Evolutionary conservation across 2,888 invertebrate genomes (phyloP).

Genomic region (Nowickia ferox): DNA sequence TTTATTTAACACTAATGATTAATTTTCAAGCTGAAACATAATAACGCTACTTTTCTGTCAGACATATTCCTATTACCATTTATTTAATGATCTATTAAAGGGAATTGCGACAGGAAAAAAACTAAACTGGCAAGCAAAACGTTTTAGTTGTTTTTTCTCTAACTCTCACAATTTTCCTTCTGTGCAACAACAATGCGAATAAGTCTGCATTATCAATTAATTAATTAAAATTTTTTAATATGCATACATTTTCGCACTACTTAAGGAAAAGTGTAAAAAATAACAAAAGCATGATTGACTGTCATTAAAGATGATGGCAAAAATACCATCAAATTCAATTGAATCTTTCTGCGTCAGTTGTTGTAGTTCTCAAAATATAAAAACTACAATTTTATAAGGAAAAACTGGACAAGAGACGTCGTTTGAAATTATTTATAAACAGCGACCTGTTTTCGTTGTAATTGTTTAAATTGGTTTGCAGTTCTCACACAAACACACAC

Average conservation of each 20-base stretch:
- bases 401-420: neutral
- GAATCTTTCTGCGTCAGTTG: conserved; percentile 39
- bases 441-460: neutral
- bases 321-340: conserved; percentile 50
- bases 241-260: conserved; percentile 37
- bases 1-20: conserved; percentile 38
- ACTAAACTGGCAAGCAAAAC: conserved; percentile 5
- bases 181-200: conserved; percentile 12
- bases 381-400: neutral
- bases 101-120: neutral
- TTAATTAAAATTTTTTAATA: conserved; percentile 26
- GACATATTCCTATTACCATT: conserved; percentile 30
- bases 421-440: neutral
- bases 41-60: conserved; percentile 48
- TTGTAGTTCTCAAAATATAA: conserved; percentile 28
- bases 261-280: conserved; percentile 1
- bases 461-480: neutral
- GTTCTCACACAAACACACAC: neutral
- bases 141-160: neutral
- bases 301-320: conserved; percentile 14
- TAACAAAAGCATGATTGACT: neutral
- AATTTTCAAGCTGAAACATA: neutral
- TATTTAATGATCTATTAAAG: conserved; percentile 54
- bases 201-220: conserved; percentile 22
- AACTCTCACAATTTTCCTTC: neutral